These are phyloP conservation scores for Machaerirhynchus nigripectus DNA, from an alignment of 2,113 vertebrate species.

Conservation along the genomic window DNA sequence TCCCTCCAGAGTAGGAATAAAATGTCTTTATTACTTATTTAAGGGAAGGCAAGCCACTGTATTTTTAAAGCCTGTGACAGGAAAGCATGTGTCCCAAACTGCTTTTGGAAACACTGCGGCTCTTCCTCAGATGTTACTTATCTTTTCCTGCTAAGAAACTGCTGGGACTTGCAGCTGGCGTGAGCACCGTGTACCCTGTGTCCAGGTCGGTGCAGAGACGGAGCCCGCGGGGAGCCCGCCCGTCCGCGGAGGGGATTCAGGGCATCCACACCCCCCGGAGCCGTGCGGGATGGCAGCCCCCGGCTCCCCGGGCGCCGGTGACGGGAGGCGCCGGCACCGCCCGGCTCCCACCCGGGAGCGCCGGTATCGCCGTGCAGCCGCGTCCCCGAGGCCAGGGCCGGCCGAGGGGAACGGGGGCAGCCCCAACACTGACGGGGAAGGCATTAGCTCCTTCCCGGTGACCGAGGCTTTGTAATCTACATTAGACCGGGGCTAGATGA, in stretches of 20 bases:
- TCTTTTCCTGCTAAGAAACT: constrained; percentile 38
- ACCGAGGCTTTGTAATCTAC: not conserved
- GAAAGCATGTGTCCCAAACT: not conserved
- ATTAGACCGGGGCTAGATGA: not conserved
- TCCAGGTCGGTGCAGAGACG: not conserved
- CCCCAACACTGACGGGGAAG: not conserved
- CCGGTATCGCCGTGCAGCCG: not conserved
- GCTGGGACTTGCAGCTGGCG: constrained; percentile 8
- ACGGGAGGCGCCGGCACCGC: not conserved
- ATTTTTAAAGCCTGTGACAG: not conserved
- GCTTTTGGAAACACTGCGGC: not conserved
- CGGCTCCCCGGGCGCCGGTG: not conserved
- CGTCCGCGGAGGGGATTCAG: not conserved
- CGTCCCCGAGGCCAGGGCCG: too few species aligned
- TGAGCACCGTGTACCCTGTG: not conserved
- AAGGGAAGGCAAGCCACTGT: not conserved
- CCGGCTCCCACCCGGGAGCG: not conserved
- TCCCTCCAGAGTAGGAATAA: not conserved
- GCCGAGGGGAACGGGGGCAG: not conserved
- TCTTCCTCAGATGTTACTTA: constrained; percentile 50
- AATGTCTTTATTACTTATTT: not conserved
- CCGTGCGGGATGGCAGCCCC: not conserved
- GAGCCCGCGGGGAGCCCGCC: not conserved
- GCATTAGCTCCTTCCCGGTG: not conserved
- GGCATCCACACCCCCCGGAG: not conserved